Percentiles rank a stretch among this genome's conserved stretches.
Conservation (phyloP, 2,797 vertebrate species). For the Heterohyrax brucei region DNA sequence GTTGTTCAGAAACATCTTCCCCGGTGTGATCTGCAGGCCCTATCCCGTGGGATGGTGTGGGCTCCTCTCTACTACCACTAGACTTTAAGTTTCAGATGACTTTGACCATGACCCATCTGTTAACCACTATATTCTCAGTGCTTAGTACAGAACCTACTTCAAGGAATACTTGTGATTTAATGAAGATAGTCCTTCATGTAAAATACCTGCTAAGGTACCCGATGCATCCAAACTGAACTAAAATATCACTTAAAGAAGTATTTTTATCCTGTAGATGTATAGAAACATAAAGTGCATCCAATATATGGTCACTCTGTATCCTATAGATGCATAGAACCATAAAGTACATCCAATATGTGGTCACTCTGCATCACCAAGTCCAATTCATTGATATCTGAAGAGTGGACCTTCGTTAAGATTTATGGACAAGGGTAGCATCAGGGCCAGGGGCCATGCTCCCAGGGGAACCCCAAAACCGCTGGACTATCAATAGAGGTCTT, state of each 20-base stretch:
- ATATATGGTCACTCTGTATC: too few relatives aligned
- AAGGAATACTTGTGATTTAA: neutral
- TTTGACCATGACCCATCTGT: neutral
- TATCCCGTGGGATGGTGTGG: too few relatives aligned
- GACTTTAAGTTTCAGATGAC: neutral
- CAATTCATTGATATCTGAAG: too few relatives aligned
- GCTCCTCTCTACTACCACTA: neutral
- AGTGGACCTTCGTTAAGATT: too few relatives aligned
- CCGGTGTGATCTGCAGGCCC: neutral
- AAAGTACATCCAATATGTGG: too few relatives aligned
- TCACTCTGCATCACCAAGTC: too few relatives aligned
- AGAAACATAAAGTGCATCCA: too few relatives aligned
- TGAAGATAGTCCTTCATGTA: neutral
- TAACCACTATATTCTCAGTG: neutral
- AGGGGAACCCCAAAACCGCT: too few relatives aligned
- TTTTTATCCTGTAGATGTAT: neutral
- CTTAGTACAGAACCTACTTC: neutral
- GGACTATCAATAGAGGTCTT: too few relatives aligned
- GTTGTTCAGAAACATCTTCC: neutral
- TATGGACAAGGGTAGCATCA: too few relatives aligned
- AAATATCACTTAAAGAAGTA: neutral
- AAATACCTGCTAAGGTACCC: neutral
- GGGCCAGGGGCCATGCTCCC: too few relatives aligned
- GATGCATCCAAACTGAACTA: neutral
- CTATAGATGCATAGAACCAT: too few relatives aligned